Base-by-base conservation (phyloP, 2,113 vertebrate species). In the Hemiprocne comata region DNA sequence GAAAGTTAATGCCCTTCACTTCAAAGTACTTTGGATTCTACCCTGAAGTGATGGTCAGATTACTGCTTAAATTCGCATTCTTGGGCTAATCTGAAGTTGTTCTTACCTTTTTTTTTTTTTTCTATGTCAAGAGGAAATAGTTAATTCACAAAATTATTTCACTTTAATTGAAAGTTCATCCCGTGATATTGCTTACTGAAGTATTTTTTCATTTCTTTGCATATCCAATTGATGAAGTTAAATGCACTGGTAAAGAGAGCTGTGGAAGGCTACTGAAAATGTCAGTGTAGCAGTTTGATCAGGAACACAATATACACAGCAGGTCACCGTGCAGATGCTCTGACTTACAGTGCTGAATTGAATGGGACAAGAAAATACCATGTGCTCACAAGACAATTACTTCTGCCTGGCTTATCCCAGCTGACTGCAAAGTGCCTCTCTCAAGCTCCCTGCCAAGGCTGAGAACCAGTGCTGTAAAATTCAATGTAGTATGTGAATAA, bases 271-370 rank as follows among this genome's bases (percentile, higher is more conserved):
- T 23, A 42, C 24, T 50, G 29, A 61, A 20, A 48, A 61, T 38
- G 34, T 3, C 38, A 85, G 28, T 15, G 31, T 17, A 50, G 13
- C 14, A 48, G 90, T 92, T 88, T 74, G 13, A 67, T 25, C 34
- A 25, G 36, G 19, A 1, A 7, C n/a, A 28, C 0, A 0, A 17
- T 46, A 55, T 5, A n/a, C 17, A n/a, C 5, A 40, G 31, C 17
- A 86, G 34, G 57, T 84, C 65, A 29, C 42, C 65, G n/a, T 50
- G 19, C 19, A 48, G 53, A 62, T 58, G 9, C 36, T 89, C 53
- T 82, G 77, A 89, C 24, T 92, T 60, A 31, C 33, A 54, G 15
- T 23, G 38, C 13, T 84, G 65, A 90, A 58, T 16, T 64, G 69
- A 75, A 78, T 6, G 18, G 76, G 29, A 50, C 31, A 53, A 90